Conservation (phyloP, 2,797 vertebrate species). For the Eulemur mongoz region DNA sequence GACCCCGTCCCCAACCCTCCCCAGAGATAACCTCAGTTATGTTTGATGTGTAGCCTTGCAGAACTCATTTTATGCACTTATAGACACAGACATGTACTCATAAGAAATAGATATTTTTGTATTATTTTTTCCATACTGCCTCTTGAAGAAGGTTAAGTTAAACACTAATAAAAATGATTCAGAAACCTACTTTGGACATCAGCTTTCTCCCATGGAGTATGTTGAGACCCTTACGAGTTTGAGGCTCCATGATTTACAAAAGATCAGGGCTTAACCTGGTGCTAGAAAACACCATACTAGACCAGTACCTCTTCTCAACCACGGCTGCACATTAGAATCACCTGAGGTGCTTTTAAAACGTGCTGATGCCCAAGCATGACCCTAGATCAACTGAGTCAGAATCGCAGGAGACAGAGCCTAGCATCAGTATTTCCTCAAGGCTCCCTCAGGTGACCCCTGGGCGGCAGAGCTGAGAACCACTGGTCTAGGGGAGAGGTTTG, state of each 20-base stretch:
- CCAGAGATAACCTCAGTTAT: background rate
- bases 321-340: conserved; percentile 15
- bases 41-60: background rate
- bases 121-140: background rate
- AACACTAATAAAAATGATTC: background rate
- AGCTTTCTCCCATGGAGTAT: conserved; percentile 15
- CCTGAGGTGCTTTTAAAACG: background rate
- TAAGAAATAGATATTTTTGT: conserved; percentile 7
- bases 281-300: conserved; percentile 29
- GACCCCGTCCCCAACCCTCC: background rate
- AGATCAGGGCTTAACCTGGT: background rate
- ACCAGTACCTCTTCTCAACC: background rate
- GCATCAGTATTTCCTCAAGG: background rate
- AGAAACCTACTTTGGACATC: conserved; percentile 16
- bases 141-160: conserved; percentile 17
- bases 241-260: conserved; percentile 24
- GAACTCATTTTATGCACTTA: background rate
- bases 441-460: background rate
- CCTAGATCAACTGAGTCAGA: background rate
- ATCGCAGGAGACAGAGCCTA: background rate
- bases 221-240: conserved; percentile 10
- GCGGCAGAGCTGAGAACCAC: background rate
- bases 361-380: background rate
- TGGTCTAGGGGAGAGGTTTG: background rate
- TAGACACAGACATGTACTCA: background rate